Base-by-base conservation (phyloP, 1,140 invertebrate genomes). In the Zaprionus ornatus region DNA sequence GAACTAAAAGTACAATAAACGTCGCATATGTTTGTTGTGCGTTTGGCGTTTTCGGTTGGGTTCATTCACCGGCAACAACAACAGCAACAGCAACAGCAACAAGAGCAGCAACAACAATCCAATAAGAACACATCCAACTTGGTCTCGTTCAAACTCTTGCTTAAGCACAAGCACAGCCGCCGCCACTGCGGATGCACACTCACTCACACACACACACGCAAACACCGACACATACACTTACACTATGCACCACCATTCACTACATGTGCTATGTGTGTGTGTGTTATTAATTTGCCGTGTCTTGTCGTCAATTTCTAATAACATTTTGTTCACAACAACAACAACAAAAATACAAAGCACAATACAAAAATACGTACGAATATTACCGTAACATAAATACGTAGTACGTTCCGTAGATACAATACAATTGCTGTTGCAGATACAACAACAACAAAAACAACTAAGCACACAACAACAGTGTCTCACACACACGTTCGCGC, bases 21-120 rank as follows among this genome's bases (percentile, higher is more conserved):
- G 72, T 62, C 45, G 57, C 64, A 27, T 57, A 57, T 68, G 57
- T 76, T 64, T 76, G 80, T 81, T 73, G 71, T 77, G 66, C 72
- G 79, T 73, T 81, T 80, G 73, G 64, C 54, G 55, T 74, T 64
- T 75, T 75, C 64, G 67, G 60, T 68, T 67, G 77, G 63, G 72
- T 75, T 75, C 67, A 70, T 70, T 75, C 66, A 74, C 72, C 72
- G 72, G 72, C 72, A 69, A 62, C 56, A 63, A 37, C 50, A 29
- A 29, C 37, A 62, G n/a, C 27, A 74, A 37, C 37, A 48, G 23
- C 45, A 29, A 27, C 37, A 35, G 3, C 35, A 35, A 2, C 29
- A 55, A 40, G 27, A 35, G 4, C 32, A 25, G 7, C 65, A 42
- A 60, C 52, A 40, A 42, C 67, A 75, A 70, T 76, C 60, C 67